Base-by-base conservation (phyloP, 2,888 invertebrate species). In the Vannuccia rotundouncinata region DNA sequence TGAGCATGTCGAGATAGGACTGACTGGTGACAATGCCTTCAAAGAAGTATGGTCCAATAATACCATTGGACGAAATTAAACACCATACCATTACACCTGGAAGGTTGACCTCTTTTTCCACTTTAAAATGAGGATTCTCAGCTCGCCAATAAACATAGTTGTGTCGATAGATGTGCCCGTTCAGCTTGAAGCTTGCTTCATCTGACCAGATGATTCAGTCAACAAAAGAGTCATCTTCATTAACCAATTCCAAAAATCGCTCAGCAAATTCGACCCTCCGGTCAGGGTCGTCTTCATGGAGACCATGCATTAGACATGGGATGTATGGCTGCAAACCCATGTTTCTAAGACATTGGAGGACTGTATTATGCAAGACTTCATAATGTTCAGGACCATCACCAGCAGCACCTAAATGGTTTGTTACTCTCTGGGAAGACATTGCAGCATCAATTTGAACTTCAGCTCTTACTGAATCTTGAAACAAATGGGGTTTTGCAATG, bases 261-360 rank as follows among this genome's bases (percentile, higher is more conserved):
- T 73, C 73, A 73, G 73, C 73, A 73, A 73, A 73, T 22, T 73
- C 27, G 5, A 73, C 27, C 27, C 10, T 22, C n/a, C 22, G 73
- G 73, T 73, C 73, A 27, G 73, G 29, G 29, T 73, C 73, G 25
- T 73, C 10, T 73, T 73, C 22, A 73, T 73, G 73, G 73, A 73
- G 73, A 27, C 27, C 73, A 73, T 28, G 73, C 22, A 73, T 27
- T 13, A 73, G 29, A 27, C 73, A 27, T 73, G 73, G 73, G 73
- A 73, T 73, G 73, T 73, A 73, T 73, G 25, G 73, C 29, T 73
- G 2, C 10, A 73, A 73, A 28, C 73, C 73, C 73, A 28, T 73
- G 59, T 28, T 73, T 73, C 10, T 13, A 45, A 45, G 45, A 45
- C 45, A 45, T 45, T 17, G 17, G 17, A 45, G 45, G 5, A 45